phyloP scores from a whole-genome alignment of 2,797 vertebrate genomes.

The Choloepus didactylus region DNA sequence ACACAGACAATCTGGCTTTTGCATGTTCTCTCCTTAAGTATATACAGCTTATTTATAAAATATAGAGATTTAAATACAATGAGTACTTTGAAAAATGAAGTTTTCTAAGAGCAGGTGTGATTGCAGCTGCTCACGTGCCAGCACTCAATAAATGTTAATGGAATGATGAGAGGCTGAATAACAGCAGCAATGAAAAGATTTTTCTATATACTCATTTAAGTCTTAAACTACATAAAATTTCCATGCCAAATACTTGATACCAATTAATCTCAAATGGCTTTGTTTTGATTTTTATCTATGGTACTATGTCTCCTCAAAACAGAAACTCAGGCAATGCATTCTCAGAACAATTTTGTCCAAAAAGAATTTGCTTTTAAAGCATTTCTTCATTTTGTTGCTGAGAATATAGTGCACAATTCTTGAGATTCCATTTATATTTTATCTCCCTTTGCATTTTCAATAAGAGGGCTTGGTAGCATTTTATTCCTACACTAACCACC shows the following conservation, averaged over 20 bases:
- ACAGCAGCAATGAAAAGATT: slow-evolving; percentile 30
- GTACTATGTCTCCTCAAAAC: background rate
- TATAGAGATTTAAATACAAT: slow-evolving; percentile 22
- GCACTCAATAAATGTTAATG: slow-evolving; percentile 63
- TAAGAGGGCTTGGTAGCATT: background rate
- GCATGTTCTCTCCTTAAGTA: background rate
- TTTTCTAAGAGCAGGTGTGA: slow-evolving; percentile 60
- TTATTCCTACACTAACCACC: background rate
- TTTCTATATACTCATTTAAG: slow-evolving; percentile 39
- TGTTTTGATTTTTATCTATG: slow-evolving; percentile 25
- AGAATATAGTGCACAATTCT: background rate
- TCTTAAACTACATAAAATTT: slow-evolving; percentile 40
- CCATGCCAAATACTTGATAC: slow-evolving; percentile 44
- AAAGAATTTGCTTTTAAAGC: background rate
- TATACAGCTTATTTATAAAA: slow-evolving; percentile 60
- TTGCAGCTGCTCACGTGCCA: slow-evolving; percentile 25
- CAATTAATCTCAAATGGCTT: slow-evolving; percentile 44
- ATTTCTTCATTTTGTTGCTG: background rate
- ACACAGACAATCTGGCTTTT: background rate
- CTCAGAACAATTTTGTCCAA: background rate
- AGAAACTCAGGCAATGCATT: background rate
- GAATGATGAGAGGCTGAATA: slow-evolving; percentile 69
- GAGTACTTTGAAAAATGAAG: slow-evolving; percentile 54
- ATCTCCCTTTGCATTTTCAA: rapidly evolving
- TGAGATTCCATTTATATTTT: background rate